Evolutionary conservation across 2,113 vertebrate species (phyloP), one percentile per base, ranked within the genome.

Genomic region (Sorex fumeus): DNA sequence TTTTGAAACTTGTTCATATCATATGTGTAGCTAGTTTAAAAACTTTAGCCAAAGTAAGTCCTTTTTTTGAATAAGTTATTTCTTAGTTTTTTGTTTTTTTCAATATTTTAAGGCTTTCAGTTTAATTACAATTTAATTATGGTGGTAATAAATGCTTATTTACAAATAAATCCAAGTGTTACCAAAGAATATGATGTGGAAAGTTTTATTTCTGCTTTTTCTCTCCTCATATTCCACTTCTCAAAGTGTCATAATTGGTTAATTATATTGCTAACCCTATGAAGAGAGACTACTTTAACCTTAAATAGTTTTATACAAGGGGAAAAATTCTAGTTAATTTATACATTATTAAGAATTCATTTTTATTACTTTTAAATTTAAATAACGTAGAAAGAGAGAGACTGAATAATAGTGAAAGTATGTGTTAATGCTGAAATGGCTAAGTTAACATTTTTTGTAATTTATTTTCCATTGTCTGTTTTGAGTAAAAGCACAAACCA

Each of bases 71-170:
- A 4, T n/a, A 21, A 64, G 11, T 87, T 66, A 32, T 47, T 79
- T 94, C 53, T 70, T 25, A 82, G 32, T 90, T 87, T 93, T 64
- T 62, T 79, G 76, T 79, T 93, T 64, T 62, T 79, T 76, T 83
- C 79, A 27, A 74, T 92, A 11, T 93, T 57, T 21, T 8, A 85
- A 90, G 18, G 30, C 30, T 82, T 91, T 78, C 0, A 60, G 57
- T 40, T 85, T 81, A 36, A 71, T 90, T 93, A 91, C 90, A 75
- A 50, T 9, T 76, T 77, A 78, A 70, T 92, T 64, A 70, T 32
- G 79, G 78, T 87, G 64, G 30, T 82, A 86, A 36, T 66, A 13
- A 21, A 74, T 89, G 36, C 82, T 23, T 86, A 50, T 43, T 84
- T 91, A 36, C 87, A 90, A 87, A 71, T 62, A 62, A 80, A 83